These are phyloP conservation scores for Steinernema hermaphroditum DNA, from an alignment of 2,888 invertebrate genomes.

Conservation along the genomic window DNA sequence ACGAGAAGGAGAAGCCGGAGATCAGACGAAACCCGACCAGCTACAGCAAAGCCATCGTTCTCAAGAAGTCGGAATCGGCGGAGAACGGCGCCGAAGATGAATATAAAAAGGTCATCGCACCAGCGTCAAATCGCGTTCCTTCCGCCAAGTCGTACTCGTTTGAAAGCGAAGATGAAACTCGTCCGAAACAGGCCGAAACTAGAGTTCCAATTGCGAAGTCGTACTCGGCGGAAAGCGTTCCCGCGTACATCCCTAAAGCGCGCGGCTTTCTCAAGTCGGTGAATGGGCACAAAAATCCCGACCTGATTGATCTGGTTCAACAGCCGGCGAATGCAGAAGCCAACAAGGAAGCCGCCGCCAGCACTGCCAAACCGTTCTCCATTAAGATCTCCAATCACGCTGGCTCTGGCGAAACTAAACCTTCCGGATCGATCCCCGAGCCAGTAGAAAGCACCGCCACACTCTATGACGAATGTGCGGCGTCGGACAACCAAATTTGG, in stretches of 20 bases:
- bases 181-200: neutral
- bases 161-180: neutral
- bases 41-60: slow-evolving; percentile 14
- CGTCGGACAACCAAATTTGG: slow-evolving; percentile 41
- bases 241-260: slow-evolving; percentile 46
- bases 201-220: slow-evolving; percentile 8
- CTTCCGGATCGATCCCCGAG: neutral
- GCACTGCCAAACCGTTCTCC: neutral
- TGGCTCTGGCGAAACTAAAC: neutral
- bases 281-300: slow-evolving; percentile 41
- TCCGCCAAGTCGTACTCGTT: neutral
- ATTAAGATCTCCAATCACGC: neutral
- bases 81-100: slow-evolving; percentile 20
- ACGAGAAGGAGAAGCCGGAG: slow-evolving; percentile 11
- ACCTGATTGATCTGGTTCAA: neutral
- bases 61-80: slow-evolving; percentile 12
- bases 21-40: slow-evolving; percentile 7
- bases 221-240: neutral
- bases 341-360: neutral
- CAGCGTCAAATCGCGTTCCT: neutral
- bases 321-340: neutral
- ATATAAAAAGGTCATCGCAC: slow-evolving; percentile 10
- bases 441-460: neutral
- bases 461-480: slow-evolving; percentile 32
- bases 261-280: slow-evolving; percentile 45